Evolutionary conservation across 2,113 vertebrate genomes (phyloP), one percentile per base, ranked within the genome.

Genomic region (Heterotis niloticus): DNA sequence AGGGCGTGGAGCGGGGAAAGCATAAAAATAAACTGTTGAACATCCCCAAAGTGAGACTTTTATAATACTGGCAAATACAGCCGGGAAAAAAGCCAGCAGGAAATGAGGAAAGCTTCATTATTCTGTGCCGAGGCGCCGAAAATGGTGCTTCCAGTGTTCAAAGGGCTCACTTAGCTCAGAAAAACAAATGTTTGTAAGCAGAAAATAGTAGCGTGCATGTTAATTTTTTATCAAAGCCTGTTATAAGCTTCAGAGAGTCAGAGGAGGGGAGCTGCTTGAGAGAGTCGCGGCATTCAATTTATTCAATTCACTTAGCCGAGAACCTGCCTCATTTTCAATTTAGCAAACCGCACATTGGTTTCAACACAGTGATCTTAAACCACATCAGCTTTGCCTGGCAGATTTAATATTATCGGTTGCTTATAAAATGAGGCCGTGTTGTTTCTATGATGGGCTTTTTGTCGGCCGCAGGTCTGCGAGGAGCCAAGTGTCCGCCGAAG

Each of bases 251-350:
- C 86, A 89, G 89, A 88, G 91, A 93, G 91, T 91, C 83, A 87
- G 90, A 87, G 84, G 79, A 85, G 83, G 82, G 86, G 85, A 87
- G 89, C 88, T 87, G 89, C 84, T 81, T 88, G 86, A 85, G 86
- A 89, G 86, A 90, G 86, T 87, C 83, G 81, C 86, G 80, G 77
- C 87, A 83, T 88, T 86, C 85, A 85, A 85, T 89, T 91, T 83
- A 90, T 89, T 90, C 88, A 82, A 88, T 88, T 89, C 88, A 85
- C 88, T 88, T 88, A 88, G 83, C 89, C 87, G 87, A 88, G 85
- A 89, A 90, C 89, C 90, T 89, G 87, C 90, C 90, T 90, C 82
- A 83, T 89, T 93, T 93, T 93, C 88, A 91, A 90, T 91, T 89
- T 91, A 88, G 88, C 83, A 87, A 90, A 91, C 91, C 87, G 86